phyloP scores from a whole-genome alignment of 2,888 invertebrate genomes.

The Trypoxylon attenuatum region DNA sequence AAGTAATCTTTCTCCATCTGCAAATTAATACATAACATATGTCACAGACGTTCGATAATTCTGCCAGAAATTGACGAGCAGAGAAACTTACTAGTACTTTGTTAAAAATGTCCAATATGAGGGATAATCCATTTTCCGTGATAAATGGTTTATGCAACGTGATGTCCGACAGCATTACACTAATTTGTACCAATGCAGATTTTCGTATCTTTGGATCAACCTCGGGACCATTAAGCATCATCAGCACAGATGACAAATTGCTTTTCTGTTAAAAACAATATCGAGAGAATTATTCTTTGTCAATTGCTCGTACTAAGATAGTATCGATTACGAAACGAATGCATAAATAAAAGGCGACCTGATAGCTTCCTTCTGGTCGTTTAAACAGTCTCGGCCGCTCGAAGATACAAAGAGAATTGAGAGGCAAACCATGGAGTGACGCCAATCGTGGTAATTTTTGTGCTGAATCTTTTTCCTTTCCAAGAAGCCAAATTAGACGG shows the following conservation, averaged over 20 bases:
- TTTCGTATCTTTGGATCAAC: slow-evolving; percentile 82
- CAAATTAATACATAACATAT: slow-evolving; percentile 26
- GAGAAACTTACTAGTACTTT: slow-evolving; percentile 68
- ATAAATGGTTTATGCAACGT: slow-evolving; percentile 79
- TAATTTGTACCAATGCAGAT: slow-evolving; percentile 81
- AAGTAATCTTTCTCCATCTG: slow-evolving; percentile 74
- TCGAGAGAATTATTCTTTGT: too few species aligned
- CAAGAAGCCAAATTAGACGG: slow-evolving; percentile 76
- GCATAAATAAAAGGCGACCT: slow-evolving; percentile 50
- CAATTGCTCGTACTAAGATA: too few species aligned
- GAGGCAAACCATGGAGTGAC: slow-evolving; percentile 74
- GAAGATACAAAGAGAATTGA: slow-evolving; percentile 74
- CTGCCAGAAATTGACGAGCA: background rate
- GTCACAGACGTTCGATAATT: background rate
- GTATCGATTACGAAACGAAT: background rate
- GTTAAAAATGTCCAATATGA: slow-evolving; percentile 75
- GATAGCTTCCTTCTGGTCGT: slow-evolving; percentile 66
- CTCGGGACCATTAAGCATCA: slow-evolving; percentile 66
- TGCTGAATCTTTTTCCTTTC: slow-evolving; percentile 73
- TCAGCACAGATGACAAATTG: slow-evolving; percentile 72
- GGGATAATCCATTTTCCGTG: slow-evolving; percentile 77
- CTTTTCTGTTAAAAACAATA: slow-evolving; percentile 74
- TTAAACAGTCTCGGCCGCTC: slow-evolving; percentile 61
- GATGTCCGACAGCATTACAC: slow-evolving; percentile 81
- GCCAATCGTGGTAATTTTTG: slow-evolving; percentile 75